Percentiles rank a stretch among this genome's conserved stretches.
Evolutionary conservation across 1,140 invertebrate species (phyloP).

Genomic region (Drosophila parabipectinata): DNA sequence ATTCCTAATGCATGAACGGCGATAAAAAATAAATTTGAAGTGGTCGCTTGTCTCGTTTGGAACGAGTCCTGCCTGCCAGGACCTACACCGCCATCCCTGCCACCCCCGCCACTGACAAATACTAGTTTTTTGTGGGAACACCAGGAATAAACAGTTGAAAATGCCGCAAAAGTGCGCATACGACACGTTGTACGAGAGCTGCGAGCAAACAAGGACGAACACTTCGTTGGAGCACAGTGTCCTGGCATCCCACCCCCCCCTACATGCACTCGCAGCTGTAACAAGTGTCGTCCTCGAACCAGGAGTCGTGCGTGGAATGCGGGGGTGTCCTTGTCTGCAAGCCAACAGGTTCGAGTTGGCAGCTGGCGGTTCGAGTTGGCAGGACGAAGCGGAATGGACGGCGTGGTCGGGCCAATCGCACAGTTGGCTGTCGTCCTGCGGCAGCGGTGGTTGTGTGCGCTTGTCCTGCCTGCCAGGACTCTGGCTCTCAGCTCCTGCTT

Average conservation of each 20-base stretch:
- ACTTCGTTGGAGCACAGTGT: constrained; percentile 6
- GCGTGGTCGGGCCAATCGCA: constrained; percentile 47
- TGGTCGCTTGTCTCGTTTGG: constrained; percentile 35
- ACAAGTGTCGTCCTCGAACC: constrained; percentile 75
- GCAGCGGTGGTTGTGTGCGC: constrained; percentile 78
- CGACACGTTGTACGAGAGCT: constrained; percentile 67
- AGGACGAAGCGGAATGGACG: constrained; percentile 24
- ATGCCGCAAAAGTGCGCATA: constrained; percentile 77
- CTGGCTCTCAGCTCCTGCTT: constrained; percentile 37
- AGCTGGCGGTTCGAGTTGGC: constrained; percentile 27
- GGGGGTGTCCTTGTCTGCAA: constrained; percentile 14
- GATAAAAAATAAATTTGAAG: constrained; percentile 27
- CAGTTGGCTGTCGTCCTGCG: constrained; percentile 79
- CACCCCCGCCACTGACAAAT: neutral
- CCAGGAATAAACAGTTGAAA: constrained; percentile 67
- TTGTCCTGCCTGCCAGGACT: constrained; percentile 32
- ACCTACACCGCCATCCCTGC: neutral
- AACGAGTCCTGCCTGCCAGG: constrained; percentile 20
- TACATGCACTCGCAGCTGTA: constrained; percentile 53
- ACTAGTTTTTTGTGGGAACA: constrained; percentile 11
- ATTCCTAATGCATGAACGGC: constrained; percentile 19
- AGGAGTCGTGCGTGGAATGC: constrained; percentile 20
- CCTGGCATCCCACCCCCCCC: neutral
- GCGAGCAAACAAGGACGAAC: constrained; percentile 52
- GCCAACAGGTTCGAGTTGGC: constrained; percentile 50